A percentile compares a stretch with the other conserved stretches of the same genome.
These are phyloP conservation scores for Athetis lepigone DNA, from an alignment of 2,888 invertebrate species.

Conservation along the genomic window DNA sequence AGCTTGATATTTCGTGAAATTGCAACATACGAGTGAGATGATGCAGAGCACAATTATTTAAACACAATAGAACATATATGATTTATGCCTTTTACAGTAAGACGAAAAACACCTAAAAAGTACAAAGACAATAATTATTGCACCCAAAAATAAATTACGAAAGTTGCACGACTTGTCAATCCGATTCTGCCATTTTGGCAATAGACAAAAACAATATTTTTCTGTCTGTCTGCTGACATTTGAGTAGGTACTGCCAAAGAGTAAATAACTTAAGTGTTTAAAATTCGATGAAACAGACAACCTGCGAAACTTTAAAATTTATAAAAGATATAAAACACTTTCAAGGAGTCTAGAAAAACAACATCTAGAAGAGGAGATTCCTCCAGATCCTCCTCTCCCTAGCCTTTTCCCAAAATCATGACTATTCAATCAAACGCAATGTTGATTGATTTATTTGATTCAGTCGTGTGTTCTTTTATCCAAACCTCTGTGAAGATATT, in stretches of 20 bases:
- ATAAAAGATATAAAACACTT: neutral
- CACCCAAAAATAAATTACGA: slow-evolving; percentile 87
- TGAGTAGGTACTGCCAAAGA: neutral
- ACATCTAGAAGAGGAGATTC: no score
- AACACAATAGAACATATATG: slow-evolving; percentile 52
- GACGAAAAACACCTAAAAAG: slow-evolving; percentile 67
- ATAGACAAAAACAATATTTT: slow-evolving; percentile 71
- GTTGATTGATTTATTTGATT: no score
- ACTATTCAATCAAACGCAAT: no score
- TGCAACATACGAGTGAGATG: slow-evolving; percentile 74
- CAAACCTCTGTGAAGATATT: no score
- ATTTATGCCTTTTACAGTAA: slow-evolving; percentile 66
- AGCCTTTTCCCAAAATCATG: no score
- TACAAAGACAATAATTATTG: slow-evolving; percentile 79
- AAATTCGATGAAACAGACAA: no score
- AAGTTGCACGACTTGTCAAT: slow-evolving; percentile 88
- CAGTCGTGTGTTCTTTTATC: no score
- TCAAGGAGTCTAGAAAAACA: neutral
- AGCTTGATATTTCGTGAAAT: slow-evolving; percentile 81
- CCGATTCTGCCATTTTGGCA: slow-evolving; percentile 87
- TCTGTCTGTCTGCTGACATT: slow-evolving; percentile 30
- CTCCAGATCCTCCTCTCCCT: no score
- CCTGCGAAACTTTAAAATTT: neutral
- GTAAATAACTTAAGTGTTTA: no score
- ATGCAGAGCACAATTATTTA: slow-evolving; percentile 60